These are phyloP conservation scores for Pempheris klunzingeri DNA, from an alignment of 2,797 vertebrate species.

Conservation along the genomic window DNA sequence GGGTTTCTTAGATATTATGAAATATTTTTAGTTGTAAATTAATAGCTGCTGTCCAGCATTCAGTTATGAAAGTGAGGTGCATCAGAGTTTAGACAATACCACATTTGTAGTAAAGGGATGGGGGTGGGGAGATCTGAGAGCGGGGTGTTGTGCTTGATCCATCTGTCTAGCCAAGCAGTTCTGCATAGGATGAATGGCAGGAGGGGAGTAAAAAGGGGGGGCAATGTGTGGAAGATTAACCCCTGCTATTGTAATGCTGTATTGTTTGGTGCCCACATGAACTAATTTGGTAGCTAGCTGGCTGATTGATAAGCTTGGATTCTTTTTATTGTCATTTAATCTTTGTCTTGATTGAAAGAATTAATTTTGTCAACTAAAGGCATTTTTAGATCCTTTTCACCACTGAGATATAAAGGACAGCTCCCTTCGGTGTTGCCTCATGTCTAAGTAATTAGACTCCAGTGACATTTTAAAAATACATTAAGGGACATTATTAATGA, in stretches of 20 bases:
- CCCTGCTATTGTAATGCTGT: slow-evolving; percentile 67
- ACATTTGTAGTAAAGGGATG: slow-evolving; percentile 54
- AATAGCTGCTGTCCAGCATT: not conserved
- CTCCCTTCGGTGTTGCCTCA: not conserved
- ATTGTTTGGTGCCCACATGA: slow-evolving; percentile 66
- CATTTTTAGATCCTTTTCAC: not conserved
- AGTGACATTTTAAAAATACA: not conserved
- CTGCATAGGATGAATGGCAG: slow-evolving; percentile 61
- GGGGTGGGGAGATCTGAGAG: slow-evolving; percentile 72
- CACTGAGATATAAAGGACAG: not conserved
- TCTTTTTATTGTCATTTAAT: slow-evolving; percentile 41
- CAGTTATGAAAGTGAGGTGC: slow-evolving; percentile 21
- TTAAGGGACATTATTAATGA: not conserved
- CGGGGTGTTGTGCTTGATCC: slow-evolving; percentile 72
- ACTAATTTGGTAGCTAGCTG: slow-evolving; percentile 42
- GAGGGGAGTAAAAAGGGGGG: slow-evolving; percentile 34
- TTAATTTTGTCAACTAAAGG: not conserved
- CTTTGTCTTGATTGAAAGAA: not conserved
- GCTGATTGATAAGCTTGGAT: slow-evolving; percentile 33
- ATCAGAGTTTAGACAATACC: slow-evolving; percentile 47
- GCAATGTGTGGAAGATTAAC: slow-evolving; percentile 76
- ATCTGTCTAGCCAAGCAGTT: slow-evolving; percentile 79
- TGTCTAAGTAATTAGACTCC: not conserved
- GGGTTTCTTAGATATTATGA: not conserved
- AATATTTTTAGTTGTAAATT: not conserved